Conservation (phyloP, 2,113 vertebrate species). For the Thinocorus orbignyianus region DNA sequence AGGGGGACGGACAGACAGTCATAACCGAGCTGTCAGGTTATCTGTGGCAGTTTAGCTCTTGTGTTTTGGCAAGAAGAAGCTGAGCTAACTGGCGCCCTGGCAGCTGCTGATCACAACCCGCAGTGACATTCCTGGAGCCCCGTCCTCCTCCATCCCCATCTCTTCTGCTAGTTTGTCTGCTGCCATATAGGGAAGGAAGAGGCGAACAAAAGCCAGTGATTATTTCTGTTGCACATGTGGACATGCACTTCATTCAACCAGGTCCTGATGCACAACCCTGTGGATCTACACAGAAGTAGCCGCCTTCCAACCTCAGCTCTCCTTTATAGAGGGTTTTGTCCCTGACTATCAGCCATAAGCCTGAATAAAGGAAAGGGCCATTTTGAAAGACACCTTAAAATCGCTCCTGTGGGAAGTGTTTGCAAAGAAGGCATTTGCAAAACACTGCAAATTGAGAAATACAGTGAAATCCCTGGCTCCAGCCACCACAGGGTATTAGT, state of each 20-base stretch:
- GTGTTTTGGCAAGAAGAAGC: background rate
- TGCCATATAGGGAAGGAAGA: background rate
- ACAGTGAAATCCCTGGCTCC: background rate
- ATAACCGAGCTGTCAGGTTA: background rate
- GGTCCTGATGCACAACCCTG: background rate
- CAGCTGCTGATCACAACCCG: background rate
- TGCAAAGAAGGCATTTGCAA: background rate
- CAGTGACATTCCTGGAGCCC: background rate
- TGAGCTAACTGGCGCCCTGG: background rate
- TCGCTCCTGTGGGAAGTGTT: background rate
- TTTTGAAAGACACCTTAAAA: background rate
- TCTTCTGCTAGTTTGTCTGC: background rate
- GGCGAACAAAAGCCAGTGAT: background rate
- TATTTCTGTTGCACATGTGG: background rate
- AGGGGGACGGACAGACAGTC: background rate
- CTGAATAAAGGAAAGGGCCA: background rate
- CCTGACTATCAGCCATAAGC: background rate
- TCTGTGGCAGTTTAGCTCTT: background rate
- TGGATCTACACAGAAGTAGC: background rate
- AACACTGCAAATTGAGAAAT: background rate
- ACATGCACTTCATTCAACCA: background rate
- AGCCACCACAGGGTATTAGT: background rate
- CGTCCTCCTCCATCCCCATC: background rate
- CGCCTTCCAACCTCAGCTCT: background rate
- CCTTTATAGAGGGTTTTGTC: background rate